Conservation (phyloP, 1,140 invertebrate genomes). For the Aphaenogaster floridana region DNA sequence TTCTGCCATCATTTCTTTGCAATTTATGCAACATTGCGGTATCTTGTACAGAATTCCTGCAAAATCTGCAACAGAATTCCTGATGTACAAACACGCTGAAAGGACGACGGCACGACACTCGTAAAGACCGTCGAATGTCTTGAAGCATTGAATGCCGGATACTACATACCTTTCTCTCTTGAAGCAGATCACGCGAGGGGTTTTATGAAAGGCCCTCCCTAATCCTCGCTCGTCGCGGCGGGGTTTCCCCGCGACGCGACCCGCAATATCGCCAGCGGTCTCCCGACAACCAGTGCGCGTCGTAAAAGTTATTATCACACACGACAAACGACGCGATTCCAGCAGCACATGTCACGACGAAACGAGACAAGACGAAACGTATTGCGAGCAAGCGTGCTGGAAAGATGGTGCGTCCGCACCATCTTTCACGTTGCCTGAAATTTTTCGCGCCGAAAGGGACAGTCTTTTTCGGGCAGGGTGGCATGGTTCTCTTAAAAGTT, state of each 20-base stretch:
- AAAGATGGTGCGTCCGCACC: neutral
- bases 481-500: conserved; percentile 61
- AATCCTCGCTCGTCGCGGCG: conserved; percentile 52
- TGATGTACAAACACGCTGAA: conserved; percentile 17
- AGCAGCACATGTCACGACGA: conserved; percentile 39
- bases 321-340: conserved; percentile 61
- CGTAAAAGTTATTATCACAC: conserved; percentile 74
- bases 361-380: conserved; percentile 32
- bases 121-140: conserved; percentile 49
- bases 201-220: conserved; percentile 65
- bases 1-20: neutral
- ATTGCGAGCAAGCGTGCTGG: conserved; percentile 3
- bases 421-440: conserved; percentile 65
- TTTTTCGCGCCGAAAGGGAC: conserved; percentile 47
- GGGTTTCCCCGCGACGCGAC: conserved; percentile 34
- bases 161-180: conserved; percentile 16
- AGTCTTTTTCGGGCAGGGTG: neutral
- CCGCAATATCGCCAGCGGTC: conserved; percentile 55
- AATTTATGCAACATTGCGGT: conserved; percentile 6
- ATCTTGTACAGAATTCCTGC: neutral
- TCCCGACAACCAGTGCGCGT: conserved; percentile 53
- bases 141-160: conserved; percentile 43
- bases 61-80: conserved; percentile 39
- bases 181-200: conserved; percentile 58
- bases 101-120: conserved; percentile 25